Evolutionary conservation across 2,888 invertebrate species (phyloP), one percentile per base, ranked within the genome.

Genomic region (Entomobrya proxima): DNA sequence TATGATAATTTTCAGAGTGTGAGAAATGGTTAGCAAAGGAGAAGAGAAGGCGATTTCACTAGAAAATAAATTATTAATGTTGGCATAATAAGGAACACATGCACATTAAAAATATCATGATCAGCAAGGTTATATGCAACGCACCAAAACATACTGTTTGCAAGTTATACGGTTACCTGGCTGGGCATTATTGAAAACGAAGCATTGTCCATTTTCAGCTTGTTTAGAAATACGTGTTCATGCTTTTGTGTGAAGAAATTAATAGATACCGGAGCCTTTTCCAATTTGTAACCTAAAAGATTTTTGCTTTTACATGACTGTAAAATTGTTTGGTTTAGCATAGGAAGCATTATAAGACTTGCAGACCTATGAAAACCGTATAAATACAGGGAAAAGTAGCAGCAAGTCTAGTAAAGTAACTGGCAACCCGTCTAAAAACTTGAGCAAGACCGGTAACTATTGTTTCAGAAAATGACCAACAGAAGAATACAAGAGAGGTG

Each of bases 1-100:
- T 40, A 83, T 83, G 76, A 83, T 83, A 83, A 82, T 83, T 83
- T 55, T 64, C 32, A 11, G 18, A 47, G 44, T 27, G 77, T 37
- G 52, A 40, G 21, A 58, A 55, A 40, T n/a, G 64, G 78, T 35
- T 27, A n/a, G 24, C 27, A 15, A 76, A 61, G 32, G 50, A 44
- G 24, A 35, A 64, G 64, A 55, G 11, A 52, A 21, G 15, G 55
- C 3, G 64, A 67, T 72, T 47, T 72, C 30, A 44, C 18, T 32
- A 27, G 47, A 44, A n/a, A 27, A 47, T 72, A 72, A 72, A 72
- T 72, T 72, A 72, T 72, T 47, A 27, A 72, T 72, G 72, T 44
- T 24, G 6, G 15, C 30, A 58, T 37, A 40, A 1, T 67, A 21
- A 32, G 18, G 5, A 18, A 6, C n/a, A n/a, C n/a, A n/a, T n/a